A percentile compares a stretch with the other conserved stretches of the same genome.
phyloP scores from a whole-genome alignment of 37 sponge, comb jelly and placozoan species.

The Aplysina aerophoba region DNA sequence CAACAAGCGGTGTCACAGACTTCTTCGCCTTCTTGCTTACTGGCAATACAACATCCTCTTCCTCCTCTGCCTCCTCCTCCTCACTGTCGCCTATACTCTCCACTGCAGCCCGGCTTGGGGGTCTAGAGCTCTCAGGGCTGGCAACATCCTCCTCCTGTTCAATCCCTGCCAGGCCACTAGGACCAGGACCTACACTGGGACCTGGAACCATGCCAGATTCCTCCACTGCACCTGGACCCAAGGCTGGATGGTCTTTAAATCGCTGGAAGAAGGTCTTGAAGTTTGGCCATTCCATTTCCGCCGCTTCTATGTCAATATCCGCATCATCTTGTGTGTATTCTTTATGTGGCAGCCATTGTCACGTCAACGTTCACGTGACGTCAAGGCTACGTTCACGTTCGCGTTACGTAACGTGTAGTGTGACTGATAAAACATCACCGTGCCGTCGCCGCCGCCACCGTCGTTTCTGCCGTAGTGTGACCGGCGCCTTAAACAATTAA shows the following conservation, averaged over 20 bases:
- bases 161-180: neutral
- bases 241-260: conserved; percentile 9
- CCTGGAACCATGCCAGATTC: neutral
- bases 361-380: conserved; percentile 1
- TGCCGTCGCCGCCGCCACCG: neutral
- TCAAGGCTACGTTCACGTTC: neutral
- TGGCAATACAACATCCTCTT: neutral
- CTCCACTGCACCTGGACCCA: neutral
- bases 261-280: neutral
- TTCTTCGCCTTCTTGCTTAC: neutral
- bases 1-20: neutral
- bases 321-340: neutral
- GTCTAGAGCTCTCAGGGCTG: neutral
- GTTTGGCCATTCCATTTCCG: neutral
- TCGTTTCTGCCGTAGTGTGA: conserved; percentile 2
- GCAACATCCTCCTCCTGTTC: neutral
- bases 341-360: neutral
- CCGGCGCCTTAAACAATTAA: too few species aligned
- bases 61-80: neutral
- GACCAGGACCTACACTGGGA: neutral
- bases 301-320: neutral
- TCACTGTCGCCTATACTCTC: neutral
- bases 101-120: neutral
- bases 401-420: neutral
- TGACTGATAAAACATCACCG: neutral